Base-by-base conservation (phyloP, 2,888 invertebrate species). In the Dysmachus trigonus region DNA sequence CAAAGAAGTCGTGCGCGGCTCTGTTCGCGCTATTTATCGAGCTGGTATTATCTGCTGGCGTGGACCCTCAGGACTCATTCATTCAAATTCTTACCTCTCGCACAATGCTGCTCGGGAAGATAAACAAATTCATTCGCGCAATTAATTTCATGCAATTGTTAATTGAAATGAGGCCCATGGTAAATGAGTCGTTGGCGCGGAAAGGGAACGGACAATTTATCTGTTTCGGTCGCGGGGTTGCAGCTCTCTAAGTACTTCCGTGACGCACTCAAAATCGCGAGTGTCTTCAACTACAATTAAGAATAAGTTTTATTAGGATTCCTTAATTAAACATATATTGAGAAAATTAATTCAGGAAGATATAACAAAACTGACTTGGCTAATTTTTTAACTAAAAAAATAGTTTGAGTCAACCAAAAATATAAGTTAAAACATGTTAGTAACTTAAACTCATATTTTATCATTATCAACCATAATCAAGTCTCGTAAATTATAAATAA, bases 81-180 rank as follows among this genome's bases (percentile, higher is more conserved):
- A 77, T 27, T 27, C 27, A 77, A 5, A 27, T 13, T 15, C 15
- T 27, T 22, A 13, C 10, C 30, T 27, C 77, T 22, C 77, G 38
- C 38, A 15, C 2, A 30, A 15, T 30, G 5, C 77, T 51, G 47
- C 47, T 15, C n/a, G 47, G 1, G 41, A n/a, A 77, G 77, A 77
- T 77, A 77, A 77, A 77, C 77, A 77, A 77, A 77, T 47, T 77
- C 77, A 77, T 77, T 51, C 30, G 77, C 77, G 77, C 77, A 77
- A 77, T 77, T 77, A 77, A 77, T 77, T 47, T 27, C 77, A 6
- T 31, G 77, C 41, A 77, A 22, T 77, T 47, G 77, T 77, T 77
- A 77, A 77, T 77, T 77, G 77, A 77, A 77, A 77, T 77, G 77
- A 47, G 77, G 77, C 47, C 4, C 15, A 5, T 8, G 77, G 13